Conservation (phyloP, 2,113 vertebrate genomes). For the Casuarius casuarius region DNA sequence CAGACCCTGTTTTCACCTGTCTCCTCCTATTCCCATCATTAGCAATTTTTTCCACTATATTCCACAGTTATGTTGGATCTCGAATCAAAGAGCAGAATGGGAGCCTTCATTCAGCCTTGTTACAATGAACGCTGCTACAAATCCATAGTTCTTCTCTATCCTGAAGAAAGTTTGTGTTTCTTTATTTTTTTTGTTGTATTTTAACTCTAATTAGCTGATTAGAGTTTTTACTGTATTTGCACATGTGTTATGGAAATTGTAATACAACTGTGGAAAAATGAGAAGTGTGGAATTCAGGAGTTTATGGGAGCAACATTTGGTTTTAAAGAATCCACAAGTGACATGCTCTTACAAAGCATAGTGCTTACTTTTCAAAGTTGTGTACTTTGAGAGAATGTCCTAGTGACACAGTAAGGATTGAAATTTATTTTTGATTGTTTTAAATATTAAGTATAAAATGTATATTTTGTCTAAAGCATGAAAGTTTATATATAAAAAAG, state of each 20-base stretch:
- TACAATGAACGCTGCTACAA: background rate
- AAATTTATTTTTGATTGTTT: background rate
- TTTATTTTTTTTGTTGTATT: background rate
- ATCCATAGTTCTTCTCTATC: background rate
- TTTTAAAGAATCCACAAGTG: background rate
- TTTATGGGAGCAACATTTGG: background rate
- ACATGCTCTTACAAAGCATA: rapidly evolving
- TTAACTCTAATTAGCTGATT: background rate
- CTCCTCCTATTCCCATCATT: background rate
- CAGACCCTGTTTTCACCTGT: background rate
- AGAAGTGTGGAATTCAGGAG: background rate
- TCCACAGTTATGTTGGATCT: background rate
- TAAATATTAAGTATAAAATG: background rate
- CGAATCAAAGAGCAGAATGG: background rate
- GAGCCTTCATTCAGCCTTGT: background rate
- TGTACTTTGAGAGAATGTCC: background rate
- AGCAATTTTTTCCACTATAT: background rate
- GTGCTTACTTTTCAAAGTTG: background rate
- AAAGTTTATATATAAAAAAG: background rate
- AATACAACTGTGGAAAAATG: background rate
- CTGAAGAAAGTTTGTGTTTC: background rate
- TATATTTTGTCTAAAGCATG: background rate
- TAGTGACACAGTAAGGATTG: background rate
- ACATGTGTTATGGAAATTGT: background rate
- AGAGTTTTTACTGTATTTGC: background rate